Evolutionary conservation across 2,888 invertebrate genomes (phyloP).

Genomic region (Matsumyia berberina): DNA sequence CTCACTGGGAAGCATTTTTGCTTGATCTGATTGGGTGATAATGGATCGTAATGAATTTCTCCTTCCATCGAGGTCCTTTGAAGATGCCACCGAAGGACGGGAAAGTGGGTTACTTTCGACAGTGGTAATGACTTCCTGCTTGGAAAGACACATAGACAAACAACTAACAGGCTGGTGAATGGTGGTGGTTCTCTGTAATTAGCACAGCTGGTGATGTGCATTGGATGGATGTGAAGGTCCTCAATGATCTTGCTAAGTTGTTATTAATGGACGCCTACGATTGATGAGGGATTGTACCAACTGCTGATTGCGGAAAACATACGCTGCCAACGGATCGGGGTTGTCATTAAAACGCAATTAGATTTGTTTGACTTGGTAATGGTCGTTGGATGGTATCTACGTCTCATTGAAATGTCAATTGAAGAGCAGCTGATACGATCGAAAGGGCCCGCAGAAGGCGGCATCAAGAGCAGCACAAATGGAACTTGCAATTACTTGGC

Average conservation of each 20-base stretch:
- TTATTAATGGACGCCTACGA: conserved; percentile 72
- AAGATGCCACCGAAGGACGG: conserved; percentile 35
- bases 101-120: conserved; percentile 40
- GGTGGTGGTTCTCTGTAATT: conserved; percentile 38
- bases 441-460: not conserved
- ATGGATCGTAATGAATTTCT: conserved; percentile 70
- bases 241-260: conserved; percentile 66
- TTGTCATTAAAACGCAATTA: conserved; percentile 67
- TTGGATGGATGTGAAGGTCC: conserved; percentile 9
- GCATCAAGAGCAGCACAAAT: too few species aligned
- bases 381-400: conserved; percentile 8
- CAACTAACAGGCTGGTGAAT: conserved; percentile 9
- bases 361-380: conserved; percentile 71
- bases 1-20: conserved; percentile 55
- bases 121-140: conserved; percentile 68
- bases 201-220: conserved; percentile 63
- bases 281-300: conserved; percentile 59
- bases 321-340: conserved; percentile 18
- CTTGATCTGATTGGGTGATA: conserved; percentile 74
- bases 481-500: too few species aligned
- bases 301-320: conserved; percentile 26
- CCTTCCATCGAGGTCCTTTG: conserved; percentile 13
- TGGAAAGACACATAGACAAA: conserved; percentile 5
- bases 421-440: not conserved
- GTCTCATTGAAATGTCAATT: not conserved